Evolutionary conservation across 2,888 invertebrate species (phyloP), one percentile per base, ranked within the genome.

Genomic region (Volucella inflata): DNA sequence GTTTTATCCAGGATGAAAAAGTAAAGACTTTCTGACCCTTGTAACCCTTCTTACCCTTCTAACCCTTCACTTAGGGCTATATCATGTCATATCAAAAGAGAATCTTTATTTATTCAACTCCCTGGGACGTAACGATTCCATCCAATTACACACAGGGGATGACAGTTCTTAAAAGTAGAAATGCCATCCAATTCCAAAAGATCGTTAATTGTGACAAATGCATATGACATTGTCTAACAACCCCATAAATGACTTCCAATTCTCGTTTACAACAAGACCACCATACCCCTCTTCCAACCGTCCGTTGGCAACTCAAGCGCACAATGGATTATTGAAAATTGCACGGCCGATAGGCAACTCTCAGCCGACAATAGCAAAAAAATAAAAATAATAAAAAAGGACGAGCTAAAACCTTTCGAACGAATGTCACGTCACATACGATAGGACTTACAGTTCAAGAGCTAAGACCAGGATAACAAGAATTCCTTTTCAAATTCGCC

Each of bases 201-300:
- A 59, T 21, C 80, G 80, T 84, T 84, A 80, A 84, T 84, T 80
- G 80, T 84, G 84, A 84, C 84, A 84, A 84, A 80, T 80, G 84
- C 84, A 80, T 44, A 76, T 65, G 84, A 80, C 80, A 84, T 75
- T 80, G 75, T 80, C 84, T 75, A 71, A 76, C 80, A 84, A 84
- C 80, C 80, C 83, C 74, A 72, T 64, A 83, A 72, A 72, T 74
- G 72, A 67, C 48, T 51, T 42, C 36, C 30, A 0, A 46, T 12
- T 51, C 59, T 36, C 60, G 60, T 67, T 67, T 46, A 71, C 59
- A 72, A 38, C 59, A 82, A 82, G 53, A 44, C 57, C 40, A 38
- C 59, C 60, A 14, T 51, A 55, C 48, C 42, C 14, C 17, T 44
- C 12, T 30, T 21, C 62, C 57, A 57, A 44, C 38, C 12, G 10